Percentiles rank a stretch among this genome's conserved stretches.
Evolutionary conservation across 2,797 vertebrate genomes (phyloP).

Genomic region (Scarus forsteni): DNA sequence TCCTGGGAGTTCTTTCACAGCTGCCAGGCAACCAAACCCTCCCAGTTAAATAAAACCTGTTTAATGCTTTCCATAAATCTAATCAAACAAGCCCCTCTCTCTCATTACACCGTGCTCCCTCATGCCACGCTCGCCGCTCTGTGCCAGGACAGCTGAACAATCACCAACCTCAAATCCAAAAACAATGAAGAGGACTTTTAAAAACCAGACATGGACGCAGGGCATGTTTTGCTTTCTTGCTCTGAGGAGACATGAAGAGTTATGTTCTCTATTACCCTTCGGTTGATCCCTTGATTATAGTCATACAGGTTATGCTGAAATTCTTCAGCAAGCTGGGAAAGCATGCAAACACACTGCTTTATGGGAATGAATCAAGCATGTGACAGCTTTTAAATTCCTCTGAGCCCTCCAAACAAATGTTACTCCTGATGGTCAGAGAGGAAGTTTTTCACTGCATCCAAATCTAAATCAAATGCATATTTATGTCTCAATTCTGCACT

Average conservation of each 20-base stretch:
- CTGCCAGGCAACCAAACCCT: slow-evolving; percentile 70
- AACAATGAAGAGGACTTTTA: slow-evolving; percentile 58
- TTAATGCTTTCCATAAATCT: slow-evolving; percentile 85
- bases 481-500: slow-evolving; percentile 62
- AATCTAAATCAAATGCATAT: slow-evolving; percentile 75
- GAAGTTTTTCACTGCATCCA: slow-evolving; percentile 68
- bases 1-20: slow-evolving; percentile 54
- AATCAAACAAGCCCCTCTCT: slow-evolving; percentile 79
- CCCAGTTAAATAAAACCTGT: slow-evolving; percentile 79
- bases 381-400: slow-evolving; percentile 76
- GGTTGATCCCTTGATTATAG: slow-evolving; percentile 78
- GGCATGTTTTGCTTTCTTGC: slow-evolving; percentile 62
- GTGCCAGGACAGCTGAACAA: slow-evolving; percentile 73
- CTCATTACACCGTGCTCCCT: slow-evolving; percentile 72
- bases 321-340: slow-evolving; percentile 77
- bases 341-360: slow-evolving; percentile 71
- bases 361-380: slow-evolving; percentile 74
- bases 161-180: slow-evolving; percentile 53
- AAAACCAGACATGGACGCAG: slow-evolving; percentile 43
- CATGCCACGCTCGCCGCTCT: slow-evolving; percentile 59
- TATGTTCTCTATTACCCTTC: slow-evolving; percentile 72
- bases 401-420: slow-evolving; percentile 72
- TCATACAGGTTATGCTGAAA: slow-evolving; percentile 73
- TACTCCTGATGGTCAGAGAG: slow-evolving; percentile 67
- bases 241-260: slow-evolving; percentile 66